Percentiles rank a stretch among this genome's conserved stretches.
Evolutionary conservation across 2,113 vertebrate genomes (phyloP).

Genomic region (Phyllostomus discolor): DNA sequence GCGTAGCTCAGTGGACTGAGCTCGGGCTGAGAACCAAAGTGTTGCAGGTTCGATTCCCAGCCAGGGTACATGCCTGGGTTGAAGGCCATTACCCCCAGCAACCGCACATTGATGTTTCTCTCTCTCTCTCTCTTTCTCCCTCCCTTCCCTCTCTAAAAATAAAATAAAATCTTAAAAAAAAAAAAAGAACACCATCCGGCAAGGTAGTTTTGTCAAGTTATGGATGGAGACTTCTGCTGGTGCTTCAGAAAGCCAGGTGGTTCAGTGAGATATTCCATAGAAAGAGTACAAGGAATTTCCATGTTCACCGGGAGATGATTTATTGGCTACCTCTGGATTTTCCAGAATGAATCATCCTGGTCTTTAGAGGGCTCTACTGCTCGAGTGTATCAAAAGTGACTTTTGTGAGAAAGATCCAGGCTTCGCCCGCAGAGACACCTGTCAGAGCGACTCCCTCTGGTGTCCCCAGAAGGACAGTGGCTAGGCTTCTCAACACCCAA

Average conservation of each 20-base stretch:
- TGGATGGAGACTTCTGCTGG: background rate
- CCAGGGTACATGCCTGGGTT: no score
- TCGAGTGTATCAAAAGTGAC: background rate
- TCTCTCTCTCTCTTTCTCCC: no score
- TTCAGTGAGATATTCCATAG: background rate
- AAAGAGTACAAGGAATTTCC: background rate
- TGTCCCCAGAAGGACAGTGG: background rate
- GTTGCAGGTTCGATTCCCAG: no score
- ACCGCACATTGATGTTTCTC: no score
- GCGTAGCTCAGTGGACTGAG: no score
- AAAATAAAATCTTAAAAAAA: no score
- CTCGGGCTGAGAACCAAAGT: no score
- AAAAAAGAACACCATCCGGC: background rate
- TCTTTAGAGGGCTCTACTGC: background rate
- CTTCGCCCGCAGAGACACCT: background rate
- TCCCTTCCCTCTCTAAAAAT: no score
- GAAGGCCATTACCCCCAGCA: no score
- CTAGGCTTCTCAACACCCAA: background rate
- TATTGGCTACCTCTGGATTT: conserved; percentile 11
- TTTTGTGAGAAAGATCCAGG: conserved; percentile 20
- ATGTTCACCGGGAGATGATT: background rate
- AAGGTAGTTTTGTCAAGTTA: background rate
- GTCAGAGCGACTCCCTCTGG: background rate
- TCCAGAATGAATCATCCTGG: background rate
- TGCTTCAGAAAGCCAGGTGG: background rate